Base-by-base conservation (phyloP, 2,113 vertebrate genomes). In the Jaculus jaculus region DNA sequence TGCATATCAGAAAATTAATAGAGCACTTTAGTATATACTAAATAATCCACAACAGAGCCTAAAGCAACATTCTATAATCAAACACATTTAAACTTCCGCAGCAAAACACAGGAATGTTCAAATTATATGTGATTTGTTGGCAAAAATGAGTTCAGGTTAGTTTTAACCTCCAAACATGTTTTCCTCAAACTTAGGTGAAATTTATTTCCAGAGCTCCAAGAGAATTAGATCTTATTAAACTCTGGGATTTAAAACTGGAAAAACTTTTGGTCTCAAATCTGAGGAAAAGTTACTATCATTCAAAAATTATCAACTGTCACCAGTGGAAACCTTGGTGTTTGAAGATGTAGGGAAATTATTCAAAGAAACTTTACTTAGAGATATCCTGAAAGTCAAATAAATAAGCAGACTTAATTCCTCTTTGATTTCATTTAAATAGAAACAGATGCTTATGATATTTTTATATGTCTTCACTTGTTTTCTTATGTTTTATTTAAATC, bases 371-470 rank as follows among this genome's bases (percentile, higher is more conserved):
- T 77, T 34, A 68, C 28, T 80, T 89, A 81, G 51, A 10, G 37
- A 77, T 80, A 18, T 68, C 68, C 80, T 95, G 68, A 72, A 90
- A 93, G 66, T 72, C 72, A 82, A 90, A 68, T 65, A 58, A 66
- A 69, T 68, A 28, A 87, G n/a, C n/a, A 74, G 61, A 87, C 30
- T 87, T 81, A 75, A 60, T 75, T 21, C 37, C 54, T 87, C 71
- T 93, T 93, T 77, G 21, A 68, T 26, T 85, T 2, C 63, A 71
- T 72, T 94, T 80, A 83, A 90, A 58, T 80, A 77, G 66, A 92
- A 66, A 26, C 37, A 69, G n/a, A 87, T 84, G 18, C 30, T 77
- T 9, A 32, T 34, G 54, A 16, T 54, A 32, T 71, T 21, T 85
- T 58, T 90, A 82, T 90, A 90, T 88, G 87, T 18, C 65, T 21